Conservation (phyloP, 2,113 vertebrate genomes). For the Pteronura brasiliensis region DNA sequence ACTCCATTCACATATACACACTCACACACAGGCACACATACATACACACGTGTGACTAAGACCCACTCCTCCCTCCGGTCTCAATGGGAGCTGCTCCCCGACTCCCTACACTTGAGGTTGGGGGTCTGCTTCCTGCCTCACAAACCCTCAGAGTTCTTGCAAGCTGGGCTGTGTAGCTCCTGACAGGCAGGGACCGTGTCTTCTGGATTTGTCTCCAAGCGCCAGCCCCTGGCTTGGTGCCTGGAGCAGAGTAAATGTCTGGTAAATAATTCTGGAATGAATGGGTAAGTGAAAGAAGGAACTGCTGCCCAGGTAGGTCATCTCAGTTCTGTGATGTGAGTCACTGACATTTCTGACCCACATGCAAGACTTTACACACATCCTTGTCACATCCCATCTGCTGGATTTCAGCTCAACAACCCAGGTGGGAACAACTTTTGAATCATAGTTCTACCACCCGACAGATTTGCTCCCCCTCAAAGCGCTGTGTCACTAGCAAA, state of each 20-base stretch:
- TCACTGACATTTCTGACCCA: neutral
- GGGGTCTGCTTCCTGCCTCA: neutral
- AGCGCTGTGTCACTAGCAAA: constrained; percentile 7
- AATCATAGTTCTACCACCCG: neutral
- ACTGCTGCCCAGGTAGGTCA: neutral
- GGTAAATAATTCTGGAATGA: neutral
- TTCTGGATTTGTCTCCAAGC: neutral
- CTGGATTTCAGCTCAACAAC: neutral
- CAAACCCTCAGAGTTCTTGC: neutral
- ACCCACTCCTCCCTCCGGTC: neutral
- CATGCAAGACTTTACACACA: neutral
- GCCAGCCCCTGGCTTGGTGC: neutral
- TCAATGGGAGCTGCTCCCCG: neutral
- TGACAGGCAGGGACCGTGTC: neutral
- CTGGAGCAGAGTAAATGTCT: neutral
- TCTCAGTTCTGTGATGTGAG: neutral
- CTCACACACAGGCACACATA: neutral
- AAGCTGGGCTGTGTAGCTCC: neutral
- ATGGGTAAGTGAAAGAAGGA: neutral
- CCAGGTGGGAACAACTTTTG: neutral
- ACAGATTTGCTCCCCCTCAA: constrained; percentile 18
- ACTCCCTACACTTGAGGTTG: neutral
- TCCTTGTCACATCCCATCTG: constrained; percentile 16
- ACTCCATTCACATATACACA: neutral
- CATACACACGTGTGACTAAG: neutral